Evolutionary conservation across 2,888 invertebrate species (phyloP).

Genomic region (Lycocerus yunnanus): DNA sequence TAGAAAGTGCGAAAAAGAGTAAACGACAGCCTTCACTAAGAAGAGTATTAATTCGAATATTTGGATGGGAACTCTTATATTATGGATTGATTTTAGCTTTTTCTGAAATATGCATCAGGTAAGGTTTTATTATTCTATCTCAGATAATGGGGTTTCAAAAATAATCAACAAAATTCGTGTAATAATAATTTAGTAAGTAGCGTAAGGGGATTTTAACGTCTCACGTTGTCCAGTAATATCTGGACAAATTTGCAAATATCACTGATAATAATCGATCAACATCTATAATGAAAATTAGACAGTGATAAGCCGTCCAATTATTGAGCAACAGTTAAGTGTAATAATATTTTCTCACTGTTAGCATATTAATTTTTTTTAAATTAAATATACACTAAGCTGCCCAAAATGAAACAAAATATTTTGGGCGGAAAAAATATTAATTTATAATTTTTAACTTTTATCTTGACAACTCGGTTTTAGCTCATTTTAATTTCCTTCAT

Average conservation of each 20-base stretch:
- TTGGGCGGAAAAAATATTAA: too few species aligned
- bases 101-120: constrained; percentile 64
- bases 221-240: not conserved
- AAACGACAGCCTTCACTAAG: constrained; percentile 64
- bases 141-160: not conserved
- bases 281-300: too few species aligned
- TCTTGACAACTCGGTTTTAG: not conserved
- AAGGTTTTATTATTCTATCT: constrained; percentile 29
- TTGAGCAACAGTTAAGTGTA: not conserved
- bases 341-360: not conserved
- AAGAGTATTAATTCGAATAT: constrained; percentile 64
- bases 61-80: constrained; percentile 63
- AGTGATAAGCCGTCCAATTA: not conserved
- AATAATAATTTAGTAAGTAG: not conserved
- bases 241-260: not conserved
- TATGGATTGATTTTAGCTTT: constrained; percentile 67
- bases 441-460: too few species aligned
- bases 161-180: not conserved
- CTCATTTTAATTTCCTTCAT: not conserved
- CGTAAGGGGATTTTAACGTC: not conserved
- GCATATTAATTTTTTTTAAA: not conserved
- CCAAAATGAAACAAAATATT: too few species aligned
- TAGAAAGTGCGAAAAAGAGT: constrained; percentile 51
- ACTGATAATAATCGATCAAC: not conserved
- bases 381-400: not conserved